Evolutionary conservation across 2,888 invertebrate species (phyloP), one percentile per base, ranked within the genome.

Genomic region (Litoditis marina): DNA sequence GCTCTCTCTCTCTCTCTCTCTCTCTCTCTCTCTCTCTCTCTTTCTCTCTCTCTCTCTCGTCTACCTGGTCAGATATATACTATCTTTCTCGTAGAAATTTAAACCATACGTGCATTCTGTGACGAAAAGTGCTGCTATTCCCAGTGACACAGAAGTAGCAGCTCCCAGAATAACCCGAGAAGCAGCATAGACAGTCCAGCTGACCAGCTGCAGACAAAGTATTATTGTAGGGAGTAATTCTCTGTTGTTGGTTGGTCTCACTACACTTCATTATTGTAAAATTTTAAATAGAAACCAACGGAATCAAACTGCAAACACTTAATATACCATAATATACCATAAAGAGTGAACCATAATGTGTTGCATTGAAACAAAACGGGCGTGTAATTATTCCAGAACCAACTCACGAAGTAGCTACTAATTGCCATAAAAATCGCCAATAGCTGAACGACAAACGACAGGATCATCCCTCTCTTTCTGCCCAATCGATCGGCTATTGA

Each of bases 121-220:
- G 22, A 76, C 60, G 63, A 62, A 76, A 28, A 76, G 61, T 19
- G 65, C 66, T 13, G 59, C 62, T 27, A 68, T 68, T 8, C 76
- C 75, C 2, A 78, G 52, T 13, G 67, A 66, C 27, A 73, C 44
- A 27, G 69, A 63, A 16, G 71, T 55, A 22, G 76, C 66, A 31
- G 68, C 65, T n/a, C 78, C 78, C 8, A 77, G 53, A n/a, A 66
- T 30, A 47, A 74, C 25, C 8, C 78, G 66, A n/a, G 72, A 70
- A 34, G 73, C 31, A 0, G 65, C 66, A 60, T 71, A 77, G 32
- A 78, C 28, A n/a, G 58, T 25, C 47, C 58, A 61, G 46, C 56
- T 44, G 2, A 13, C 50, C 13, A 22, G 34, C 61, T 61, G 46
- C 30, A 55, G 32, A 6, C 19, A 22, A 1, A 27, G 4, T n/a